These are phyloP conservation scores for Agonum fuliginosum DNA, from an alignment of 2,888 invertebrate genomes.

Conservation along the genomic window DNA sequence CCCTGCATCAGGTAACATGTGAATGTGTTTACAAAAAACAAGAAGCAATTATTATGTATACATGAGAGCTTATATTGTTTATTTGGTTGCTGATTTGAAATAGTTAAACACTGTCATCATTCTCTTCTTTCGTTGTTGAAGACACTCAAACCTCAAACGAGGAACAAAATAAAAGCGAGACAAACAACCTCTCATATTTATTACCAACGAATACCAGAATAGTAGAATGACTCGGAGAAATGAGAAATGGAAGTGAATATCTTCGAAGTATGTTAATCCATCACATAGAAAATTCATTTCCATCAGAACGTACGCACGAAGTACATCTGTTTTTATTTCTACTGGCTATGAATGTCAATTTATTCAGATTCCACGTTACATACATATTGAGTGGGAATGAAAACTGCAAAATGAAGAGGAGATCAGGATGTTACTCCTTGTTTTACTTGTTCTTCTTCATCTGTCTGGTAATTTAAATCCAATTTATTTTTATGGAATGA, in stretches of 20 bases:
- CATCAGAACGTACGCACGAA: slow-evolving; percentile 26
- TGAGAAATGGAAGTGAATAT: slow-evolving; percentile 39
- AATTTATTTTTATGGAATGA: slow-evolving; percentile 13
- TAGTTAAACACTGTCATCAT: too few relatives aligned
- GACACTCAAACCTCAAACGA: not conserved
- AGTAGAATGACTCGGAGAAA: not conserved
- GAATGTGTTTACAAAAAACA: too few relatives aligned
- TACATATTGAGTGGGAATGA: slow-evolving; percentile 40
- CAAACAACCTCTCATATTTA: not conserved
- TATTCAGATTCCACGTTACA: slow-evolving; percentile 49
- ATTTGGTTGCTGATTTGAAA: too few relatives aligned
- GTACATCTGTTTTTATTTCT: slow-evolving; percentile 58
- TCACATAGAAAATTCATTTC: slow-evolving; percentile 51
- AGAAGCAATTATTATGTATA: too few relatives aligned
- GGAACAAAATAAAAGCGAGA: not conserved
- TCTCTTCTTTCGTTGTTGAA: too few relatives aligned
- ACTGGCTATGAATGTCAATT: slow-evolving; percentile 56
- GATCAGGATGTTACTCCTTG: too few relatives aligned
- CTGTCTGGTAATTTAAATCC: slow-evolving; percentile 20
- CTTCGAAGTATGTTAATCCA: slow-evolving; percentile 50
- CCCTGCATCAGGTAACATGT: too few relatives aligned
- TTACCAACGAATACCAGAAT: not conserved
- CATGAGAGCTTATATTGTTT: too few relatives aligned
- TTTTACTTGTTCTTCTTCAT: not conserved
- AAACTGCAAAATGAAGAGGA: slow-evolving; percentile 16